Conservation (phyloP, 2,888 invertebrate species). For the Falcaria lacertinaria region DNA sequence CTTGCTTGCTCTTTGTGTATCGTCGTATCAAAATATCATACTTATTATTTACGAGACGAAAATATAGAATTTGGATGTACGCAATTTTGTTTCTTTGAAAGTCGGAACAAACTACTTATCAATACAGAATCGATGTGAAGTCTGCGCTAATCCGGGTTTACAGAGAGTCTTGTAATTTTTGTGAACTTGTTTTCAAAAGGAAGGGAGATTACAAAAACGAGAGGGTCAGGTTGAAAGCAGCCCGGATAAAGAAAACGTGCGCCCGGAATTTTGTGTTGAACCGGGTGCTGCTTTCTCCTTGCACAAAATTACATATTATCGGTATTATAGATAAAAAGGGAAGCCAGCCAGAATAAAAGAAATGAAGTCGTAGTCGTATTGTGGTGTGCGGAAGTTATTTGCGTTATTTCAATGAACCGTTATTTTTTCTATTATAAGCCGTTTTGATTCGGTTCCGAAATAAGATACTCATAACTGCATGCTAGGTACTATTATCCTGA, state of each 20-base stretch:
- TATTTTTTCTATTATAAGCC: too few relatives aligned
- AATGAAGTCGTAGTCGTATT: neutral
- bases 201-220: slow-evolving; percentile 52
- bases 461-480: too few relatives aligned
- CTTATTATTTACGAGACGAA: slow-evolving; percentile 7
- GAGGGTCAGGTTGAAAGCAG: slow-evolving; percentile 50
- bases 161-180: slow-evolving; percentile 50
- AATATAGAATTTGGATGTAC: slow-evolving; percentile 11
- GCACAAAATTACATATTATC: slow-evolving; percentile 26
- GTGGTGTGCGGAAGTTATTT: neutral
- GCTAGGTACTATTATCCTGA: too few relatives aligned
- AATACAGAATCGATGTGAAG: slow-evolving; percentile 8
- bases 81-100: neutral
- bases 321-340: slow-evolving; percentile 19
- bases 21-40: slow-evolving; percentile 22
- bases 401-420: too few relatives aligned
- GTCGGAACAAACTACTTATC: neutral
- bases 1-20: slow-evolving; percentile 31
- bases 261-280: slow-evolving; percentile 22
- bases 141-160: slow-evolving; percentile 39
- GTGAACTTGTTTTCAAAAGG: slow-evolving; percentile 52
- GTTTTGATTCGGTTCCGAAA: too few relatives aligned
- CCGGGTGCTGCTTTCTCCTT: slow-evolving; percentile 19
- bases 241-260: slow-evolving; percentile 32
- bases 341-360: neutral